Evolutionary conservation across 2,888 invertebrate genomes (phyloP), one percentile per base, ranked within the genome.

Genomic region (Scrobipalpa costella): DNA sequence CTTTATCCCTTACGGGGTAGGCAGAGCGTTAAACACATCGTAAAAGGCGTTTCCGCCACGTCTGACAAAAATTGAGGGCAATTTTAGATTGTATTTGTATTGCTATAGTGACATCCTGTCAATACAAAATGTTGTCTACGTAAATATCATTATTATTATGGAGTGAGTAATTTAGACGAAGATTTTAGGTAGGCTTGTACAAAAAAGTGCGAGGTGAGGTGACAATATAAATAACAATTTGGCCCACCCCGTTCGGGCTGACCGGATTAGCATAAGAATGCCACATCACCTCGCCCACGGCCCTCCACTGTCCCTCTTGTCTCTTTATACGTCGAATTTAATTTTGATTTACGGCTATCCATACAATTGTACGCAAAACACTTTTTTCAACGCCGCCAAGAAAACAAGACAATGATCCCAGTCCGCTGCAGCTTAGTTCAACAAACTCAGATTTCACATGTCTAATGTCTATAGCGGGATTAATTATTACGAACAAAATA

Each of bases 161-260:
- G 19, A 33, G 19, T 76, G 75, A 81, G 83, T 81, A 84, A 86
- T 88, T 85, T 85, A 81, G 79, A 69, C 70, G 71, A 72, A 76
- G 65, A 74, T 71, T 76, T 85, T 83, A 79, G 79, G 84, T 84
- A 76, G 77, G 73, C 79, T 69, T 64, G 69, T 74, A 84, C 79
- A 89, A 88, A 89, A 87, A 88, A 85, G 78, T 79, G 78, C 78
- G 83, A 90, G 87, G 88, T 90, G 83, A 90, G 87, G 88, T 90
- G 90, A 90, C 90, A 90, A 88, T 88, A 90, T 90, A 90, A 91
- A 91, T 90, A 91, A 91, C 90, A 90, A 90, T 91, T 91, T 90
- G 85, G 90, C 90, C 90, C 90, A 90, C 90, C 90, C 89, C 86
- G 88, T 84, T 85, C 79, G 85, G 80, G 84, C 85, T 84, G 86